Conservation (phyloP, 2,797 vertebrate genomes). For the Myotis vivesi region DNA sequence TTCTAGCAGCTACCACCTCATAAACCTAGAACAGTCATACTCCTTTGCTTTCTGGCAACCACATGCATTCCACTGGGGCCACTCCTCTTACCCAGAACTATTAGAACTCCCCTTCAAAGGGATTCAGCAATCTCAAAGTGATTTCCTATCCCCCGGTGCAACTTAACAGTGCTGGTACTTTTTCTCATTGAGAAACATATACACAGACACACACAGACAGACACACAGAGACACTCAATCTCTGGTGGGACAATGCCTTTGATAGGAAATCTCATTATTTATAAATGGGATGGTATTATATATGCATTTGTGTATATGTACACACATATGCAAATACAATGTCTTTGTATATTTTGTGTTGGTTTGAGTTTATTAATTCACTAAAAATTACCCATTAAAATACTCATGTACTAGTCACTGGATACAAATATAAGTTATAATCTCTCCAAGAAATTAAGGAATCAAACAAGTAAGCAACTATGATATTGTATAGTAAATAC, state of each 20-base stretch:
- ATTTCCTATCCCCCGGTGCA: background rate
- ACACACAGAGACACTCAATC: background rate
- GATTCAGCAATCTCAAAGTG: background rate
- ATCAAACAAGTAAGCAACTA: background rate
- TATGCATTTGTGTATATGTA: background rate
- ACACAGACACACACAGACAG: background rate
- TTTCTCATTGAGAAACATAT: background rate
- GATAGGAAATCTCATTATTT: background rate
- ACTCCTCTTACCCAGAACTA: background rate
- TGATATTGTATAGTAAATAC: background rate
- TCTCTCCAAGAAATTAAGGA: background rate
- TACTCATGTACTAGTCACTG: background rate
- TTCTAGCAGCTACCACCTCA: background rate
- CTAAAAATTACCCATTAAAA: background rate
- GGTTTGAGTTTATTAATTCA: background rate
- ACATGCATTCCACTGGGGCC: background rate
- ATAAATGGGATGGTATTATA: background rate
- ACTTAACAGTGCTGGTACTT: background rate
- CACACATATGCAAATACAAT: background rate
- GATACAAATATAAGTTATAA: background rate
- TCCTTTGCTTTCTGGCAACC: background rate
- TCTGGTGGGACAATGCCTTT: background rate
- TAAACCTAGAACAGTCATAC: background rate
- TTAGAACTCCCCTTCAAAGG: background rate
- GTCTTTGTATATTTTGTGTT: background rate